phyloP scores from a whole-genome alignment of 2,797 vertebrate genomes.

The Rhodeus uyekii region DNA sequence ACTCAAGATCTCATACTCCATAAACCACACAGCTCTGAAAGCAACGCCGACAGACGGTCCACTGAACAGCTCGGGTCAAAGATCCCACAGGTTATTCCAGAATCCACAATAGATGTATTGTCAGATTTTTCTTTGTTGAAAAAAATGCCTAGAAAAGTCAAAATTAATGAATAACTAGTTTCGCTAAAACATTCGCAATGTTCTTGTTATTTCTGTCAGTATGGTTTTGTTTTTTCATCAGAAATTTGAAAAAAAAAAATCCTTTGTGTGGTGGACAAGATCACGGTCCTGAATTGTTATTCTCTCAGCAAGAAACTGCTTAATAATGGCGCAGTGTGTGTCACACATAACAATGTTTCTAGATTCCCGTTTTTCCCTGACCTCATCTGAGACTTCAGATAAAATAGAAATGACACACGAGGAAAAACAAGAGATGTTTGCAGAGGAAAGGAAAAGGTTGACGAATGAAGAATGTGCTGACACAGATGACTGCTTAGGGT shows the following conservation, averaged over 20 bases:
- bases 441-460: neutral
- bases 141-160: conserved; percentile 32
- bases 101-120: conserved; percentile 28
- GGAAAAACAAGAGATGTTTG: neutral
- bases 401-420: neutral
- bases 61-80: neutral
- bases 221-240: conserved; percentile 47
- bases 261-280: neutral
- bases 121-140: conserved; percentile 53
- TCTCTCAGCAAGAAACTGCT: neutral
- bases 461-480: conserved; percentile 14
- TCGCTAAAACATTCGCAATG: conserved; percentile 27
- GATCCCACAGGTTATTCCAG: conserved; percentile 1
- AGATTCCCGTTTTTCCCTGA: neutral
- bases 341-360: conserved; percentile 3
- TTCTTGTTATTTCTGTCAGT: neutral
- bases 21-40: conserved; percentile 1
- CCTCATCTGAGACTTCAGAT: neutral
- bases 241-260: conserved; percentile 36
- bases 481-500: neutral
- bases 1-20: conserved; percentile 33
- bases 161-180: conserved; percentile 61
- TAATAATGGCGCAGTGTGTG: neutral
- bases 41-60: neutral
- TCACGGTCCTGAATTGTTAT: neutral